Conservation (phyloP, 2,888 invertebrate genomes). For the Stegophylla sp. region DNA sequence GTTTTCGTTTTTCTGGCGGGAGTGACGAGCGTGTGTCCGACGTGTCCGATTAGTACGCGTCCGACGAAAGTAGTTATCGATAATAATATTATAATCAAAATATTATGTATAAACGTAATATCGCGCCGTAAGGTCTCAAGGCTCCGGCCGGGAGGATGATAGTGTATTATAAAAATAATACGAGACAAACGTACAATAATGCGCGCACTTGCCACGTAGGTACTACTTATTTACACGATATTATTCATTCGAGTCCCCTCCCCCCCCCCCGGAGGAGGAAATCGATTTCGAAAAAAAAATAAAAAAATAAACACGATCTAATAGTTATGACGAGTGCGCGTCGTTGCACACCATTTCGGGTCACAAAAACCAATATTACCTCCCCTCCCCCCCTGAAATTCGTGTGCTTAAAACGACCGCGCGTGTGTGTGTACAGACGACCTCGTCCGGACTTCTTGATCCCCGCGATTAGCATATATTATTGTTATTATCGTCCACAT, state of each 20-base stretch:
- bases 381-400: no score
- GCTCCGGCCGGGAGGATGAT: constrained; percentile 28
- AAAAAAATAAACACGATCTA: constrained; percentile 27
- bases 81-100: no score
- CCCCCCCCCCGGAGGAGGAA: no score
- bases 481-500: no score
- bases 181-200: no score
- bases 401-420: constrained; percentile 21
- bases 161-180: neutral
- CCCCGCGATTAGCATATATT: neutral
- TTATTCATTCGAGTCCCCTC: constrained; percentile 18
- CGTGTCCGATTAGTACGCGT: neutral
- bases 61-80: no score
- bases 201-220: no score
- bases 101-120: neutral
- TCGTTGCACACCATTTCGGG: neutral
- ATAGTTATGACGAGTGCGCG: neutral
- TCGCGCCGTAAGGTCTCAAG: constrained; percentile 26
- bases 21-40: constrained; percentile 26
- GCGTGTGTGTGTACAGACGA: neutral
- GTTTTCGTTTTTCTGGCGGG: constrained; percentile 13
- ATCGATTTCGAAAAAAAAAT: constrained; percentile 22
- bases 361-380: constrained; percentile 23
- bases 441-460: constrained; percentile 19
- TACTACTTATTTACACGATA: no score